Evolutionary conservation across 1,140 invertebrate species (phyloP), one percentile per base, ranked within the genome.

Genomic region (Thaumetopoea pityocampa): DNA sequence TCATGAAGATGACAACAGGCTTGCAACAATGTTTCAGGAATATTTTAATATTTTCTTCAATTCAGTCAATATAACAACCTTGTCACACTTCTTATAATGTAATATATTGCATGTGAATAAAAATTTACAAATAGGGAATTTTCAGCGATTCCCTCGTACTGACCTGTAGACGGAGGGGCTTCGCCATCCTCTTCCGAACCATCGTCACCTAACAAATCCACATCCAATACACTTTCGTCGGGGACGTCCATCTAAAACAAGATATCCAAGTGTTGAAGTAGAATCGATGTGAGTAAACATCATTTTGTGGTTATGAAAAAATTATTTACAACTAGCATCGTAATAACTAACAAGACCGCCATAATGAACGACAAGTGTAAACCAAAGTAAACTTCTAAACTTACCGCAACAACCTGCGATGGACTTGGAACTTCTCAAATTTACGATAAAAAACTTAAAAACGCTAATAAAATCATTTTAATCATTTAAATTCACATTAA

Each of bases 151-250:
- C 26, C 14, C n/a, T 18, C 4, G 15, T 24, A 27, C 64, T 49
- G 59, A 84, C 84, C 82, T 62, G 84, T 82, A 55, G 82, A 82
- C 50, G 77, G 79, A 55, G 78, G 82, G 26, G 73, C 82, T 66
- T 85, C 83, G 44, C 76, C 74, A 51, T 82, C 80, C 26, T 85
- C 84, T 37, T 85, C 84, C 22, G 84, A 86, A 14, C 80, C 80
- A 61, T 86, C 82, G 38, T 84, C 80, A 51, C 60, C 71, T 62
- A 86, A 60, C 53, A 82, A 68, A 55, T 85, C 82, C 42, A 83
- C 74, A 45, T 86, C 81, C 51, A 85, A 62, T 36, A 80, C 74
- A 48, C 63, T 69, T 36, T 85, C 83, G 54, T 85, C 81, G 51
- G 67, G 64, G 56, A 72, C 73, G 67, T 80, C 78, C 77, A 84